Evolutionary conservation across 2,888 invertebrate species (phyloP), one percentile per base, ranked within the genome.

Genomic region (Harpagoxenus sublaevis): DNA sequence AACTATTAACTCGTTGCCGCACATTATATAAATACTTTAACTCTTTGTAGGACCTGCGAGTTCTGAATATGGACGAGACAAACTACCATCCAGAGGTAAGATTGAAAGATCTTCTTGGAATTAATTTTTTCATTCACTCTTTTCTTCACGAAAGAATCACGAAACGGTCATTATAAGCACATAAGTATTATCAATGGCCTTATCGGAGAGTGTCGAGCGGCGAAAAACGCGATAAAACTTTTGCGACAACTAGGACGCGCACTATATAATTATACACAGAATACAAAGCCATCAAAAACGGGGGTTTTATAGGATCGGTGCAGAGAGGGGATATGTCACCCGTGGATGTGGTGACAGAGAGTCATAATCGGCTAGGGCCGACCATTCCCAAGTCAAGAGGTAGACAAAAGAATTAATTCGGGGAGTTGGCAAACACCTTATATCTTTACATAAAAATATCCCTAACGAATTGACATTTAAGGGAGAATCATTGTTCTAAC

Each of bases 301-400:
- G 83, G 84, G 83, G 87, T 89, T 84, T 88, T 90, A 51, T 88
- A 88, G 83, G 92, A 87, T 86, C 91, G 75, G 74, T 91, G 82
- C 93, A 90, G 74, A 90, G 92, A 86, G 93, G 93, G 84, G 92
- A 93, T 89, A 91, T 92, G 87, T 92, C 92, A 85, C 90, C 92
- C 73, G 85, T 85, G 84, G 93, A 92, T 86, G 89, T 91, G 87
- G 89, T 86, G 55, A 89, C 89, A 77, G 90, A 92, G 51, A 89
- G 86, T 87, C 90, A 89, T 90, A 87, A 90, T 85, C 89, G 92
- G 90, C 90, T 90, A 82, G 84, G 84, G 84, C 84, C 85, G 88
- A 89, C 87, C 79, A 65, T 89, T 87, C 77, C 90, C 78, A 89
- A 75, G 78, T 65, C 88, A 86, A 89, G 92, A 93, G 93, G 93